Base-by-base conservation (phyloP, 1,140 invertebrate species). In the Muscidifurax raptorellus region DNA sequence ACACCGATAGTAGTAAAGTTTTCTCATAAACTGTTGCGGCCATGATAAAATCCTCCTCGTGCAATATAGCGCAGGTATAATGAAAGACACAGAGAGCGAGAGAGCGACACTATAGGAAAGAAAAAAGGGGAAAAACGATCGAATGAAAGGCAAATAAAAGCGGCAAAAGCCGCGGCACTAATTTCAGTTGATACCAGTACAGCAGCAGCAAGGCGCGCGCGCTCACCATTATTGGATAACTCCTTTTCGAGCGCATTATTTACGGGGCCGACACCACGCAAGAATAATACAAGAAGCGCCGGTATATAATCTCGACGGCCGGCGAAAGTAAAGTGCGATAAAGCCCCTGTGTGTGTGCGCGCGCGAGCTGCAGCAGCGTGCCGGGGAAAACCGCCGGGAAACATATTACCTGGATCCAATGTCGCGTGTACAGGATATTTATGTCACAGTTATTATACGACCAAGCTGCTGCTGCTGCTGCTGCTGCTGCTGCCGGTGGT, bases 381-480 rank as follows among this genome's bases (percentile, higher is more conserved):
- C 59, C 59, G 84, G 71, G 52, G 79, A 81, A 80, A 66, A 84
- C 78, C 71, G 78, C 64, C 66, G 74, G 79, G 74, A 85, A 85
- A 85, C 80, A 77, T 85, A 85, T 85, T 85, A 85, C 79, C 40
- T 10, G 79, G 84, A 81, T 82, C 84, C 84, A 74, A 85, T 85
- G 84, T 85, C 83, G 78, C 83, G 69, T 81, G 84, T 76, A 83
- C 79, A 81, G 36, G 79, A 82, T 85, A 85, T 85, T 85, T 81
- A 85, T 85, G 79, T 85, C 84, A 76, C 83, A 36, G 80, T 85
- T 85, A 85, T 82, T 76, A 81, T 81, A 82, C 76, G 40, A 74
- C 79, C 32, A 27, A 30, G 30, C 81, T 36, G 44, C 32, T 80
- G 69, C 69, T 22, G 36, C n/a, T 44, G 30, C 77, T 67, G 18